Evolutionary conservation across 2,113 vertebrate species (phyloP), one percentile per base, ranked within the genome.

Genomic region (Sebastes fasciatus): DNA sequence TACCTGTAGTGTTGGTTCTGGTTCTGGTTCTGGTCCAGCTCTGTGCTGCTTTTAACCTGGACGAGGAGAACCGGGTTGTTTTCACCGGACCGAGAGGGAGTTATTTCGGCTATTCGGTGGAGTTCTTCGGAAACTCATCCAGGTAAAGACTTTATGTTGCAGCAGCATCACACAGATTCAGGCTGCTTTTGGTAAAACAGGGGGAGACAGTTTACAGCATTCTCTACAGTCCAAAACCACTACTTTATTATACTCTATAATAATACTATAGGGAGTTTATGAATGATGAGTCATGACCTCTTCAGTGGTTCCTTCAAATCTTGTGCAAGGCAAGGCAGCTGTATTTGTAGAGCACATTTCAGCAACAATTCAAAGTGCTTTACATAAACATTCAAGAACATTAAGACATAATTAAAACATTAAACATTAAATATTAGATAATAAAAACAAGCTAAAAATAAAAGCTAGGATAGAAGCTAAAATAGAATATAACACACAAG

Each of bases 81-180:
- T 93, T 93, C 82, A 77, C 64, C 16, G 94, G 94, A 79, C 86
- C 90, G 1, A 61, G 0, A 68, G 87, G 90, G 5, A 94, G 92
- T 91, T 91, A 92, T 10, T 94, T 94, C 71, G 94, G 94, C 5
- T 94, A 93, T 21, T 93, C 94, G 0, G 91, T 94, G 86, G 94
- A 94, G 42, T 93, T 94, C 83, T 90, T 90, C 80, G 42, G 26
- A 0, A 83, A 86, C 84, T 74, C 90, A n/a, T 84, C 90, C 83
- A 92, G 93, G 94, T 94, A 76, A 76, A 78, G 63, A 48, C 21
- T 13, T 14, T 19, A 14, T 11, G 57, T 23, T 6, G 57, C 23
- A 5, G 40, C 73, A 84, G 64, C 23, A 61, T 16, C 69, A 40
- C 8, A 6, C 6, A 52, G n/a, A 40, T 49, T 11, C 34, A 34